Conservation (phyloP, 2,888 invertebrate genomes). For the Trimorus sp. region DNA sequence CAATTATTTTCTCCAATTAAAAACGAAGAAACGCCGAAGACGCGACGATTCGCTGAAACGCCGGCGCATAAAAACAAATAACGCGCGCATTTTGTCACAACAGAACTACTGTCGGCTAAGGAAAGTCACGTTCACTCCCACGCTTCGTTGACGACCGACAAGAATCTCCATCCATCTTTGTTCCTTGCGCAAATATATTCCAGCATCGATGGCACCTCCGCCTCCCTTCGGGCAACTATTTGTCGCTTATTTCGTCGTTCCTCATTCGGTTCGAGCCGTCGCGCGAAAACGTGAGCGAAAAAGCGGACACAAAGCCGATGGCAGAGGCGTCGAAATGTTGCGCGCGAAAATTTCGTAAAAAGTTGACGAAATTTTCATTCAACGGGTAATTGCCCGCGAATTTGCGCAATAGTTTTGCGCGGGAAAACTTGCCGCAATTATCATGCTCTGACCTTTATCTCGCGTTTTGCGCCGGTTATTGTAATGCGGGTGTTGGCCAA, state of each 20-base stretch:
- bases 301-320: no score
- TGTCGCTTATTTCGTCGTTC: conserved; percentile 43
- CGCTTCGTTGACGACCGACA: conserved; percentile 63
- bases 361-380: conserved; percentile 52
- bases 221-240: conserved; percentile 44
- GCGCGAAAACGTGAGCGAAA: neutral
- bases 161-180: conserved; percentile 54
- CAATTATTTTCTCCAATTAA: no score
- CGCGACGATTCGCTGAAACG: no score
- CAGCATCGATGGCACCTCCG: conserved; percentile 39
- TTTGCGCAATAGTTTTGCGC: neutral
- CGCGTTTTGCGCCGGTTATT: neutral
- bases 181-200: conserved; percentile 60
- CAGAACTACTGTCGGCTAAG: no score
- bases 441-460: no score
- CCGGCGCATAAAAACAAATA: no score
- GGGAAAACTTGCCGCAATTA: no score
- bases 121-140: conserved; percentile 68
- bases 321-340: neutral
- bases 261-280: conserved; percentile 14
- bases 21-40: no score
- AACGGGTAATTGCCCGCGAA: conserved; percentile 22
- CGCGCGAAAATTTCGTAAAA: conserved; percentile 54
- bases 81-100: no score
- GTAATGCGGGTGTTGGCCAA: neutral